Percentiles rank a stretch among this genome's conserved stretches.
These are phyloP conservation scores for Aphidius gifuensis DNA, from an alignment of 1,140 invertebrate genomes.

Conservation along the genomic window DNA sequence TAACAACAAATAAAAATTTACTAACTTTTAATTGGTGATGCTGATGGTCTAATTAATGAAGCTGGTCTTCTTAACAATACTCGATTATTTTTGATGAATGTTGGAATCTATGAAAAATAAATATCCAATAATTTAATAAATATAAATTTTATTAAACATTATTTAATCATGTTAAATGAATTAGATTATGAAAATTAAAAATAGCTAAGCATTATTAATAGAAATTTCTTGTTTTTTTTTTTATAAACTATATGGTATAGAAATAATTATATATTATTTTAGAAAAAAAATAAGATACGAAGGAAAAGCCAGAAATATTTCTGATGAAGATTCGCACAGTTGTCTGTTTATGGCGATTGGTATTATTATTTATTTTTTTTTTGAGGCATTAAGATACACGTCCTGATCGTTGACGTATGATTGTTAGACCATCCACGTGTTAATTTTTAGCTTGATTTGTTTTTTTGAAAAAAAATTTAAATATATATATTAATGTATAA, in stretches of 20 bases:
- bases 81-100: too few relatives aligned
- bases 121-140: too few relatives aligned
- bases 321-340: not conserved
- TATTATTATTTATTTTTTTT: constrained; percentile 2
- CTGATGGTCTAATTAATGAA: too few relatives aligned
- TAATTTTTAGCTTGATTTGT: constrained; percentile 10
- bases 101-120: too few relatives aligned
- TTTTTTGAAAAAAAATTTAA: not conserved
- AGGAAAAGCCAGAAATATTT: not conserved
- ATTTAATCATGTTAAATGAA: too few relatives aligned
- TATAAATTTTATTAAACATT: too few relatives aligned
- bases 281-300: not conserved
- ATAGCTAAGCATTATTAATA: too few relatives aligned
- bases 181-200: too few relatives aligned
- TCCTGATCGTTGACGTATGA: constrained; percentile 4
- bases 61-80: too few relatives aligned
- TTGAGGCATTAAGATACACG: constrained; percentile 15
- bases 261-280: constrained; percentile 2
- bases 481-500: constrained; percentile 3
- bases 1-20: not conserved
- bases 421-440: constrained; percentile 19
- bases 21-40: not conserved
- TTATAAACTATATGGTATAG: not conserved
- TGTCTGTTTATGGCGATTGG: too few relatives aligned
- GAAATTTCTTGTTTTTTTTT: too few relatives aligned